phyloP scores from a whole-genome alignment of 2,113 vertebrate genomes.

The Aegypius monachus region DNA sequence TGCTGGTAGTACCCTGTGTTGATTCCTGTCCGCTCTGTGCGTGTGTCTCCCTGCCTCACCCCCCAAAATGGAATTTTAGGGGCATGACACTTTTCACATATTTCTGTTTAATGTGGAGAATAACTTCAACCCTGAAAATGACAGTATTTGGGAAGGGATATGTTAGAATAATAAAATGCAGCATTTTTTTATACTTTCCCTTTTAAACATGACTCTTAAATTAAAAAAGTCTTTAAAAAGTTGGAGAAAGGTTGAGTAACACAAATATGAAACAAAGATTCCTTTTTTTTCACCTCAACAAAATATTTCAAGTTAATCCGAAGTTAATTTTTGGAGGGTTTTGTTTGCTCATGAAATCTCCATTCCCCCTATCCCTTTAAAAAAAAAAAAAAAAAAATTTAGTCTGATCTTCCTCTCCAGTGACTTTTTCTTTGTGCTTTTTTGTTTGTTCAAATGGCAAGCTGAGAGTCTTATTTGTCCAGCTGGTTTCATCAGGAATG shows the following conservation, averaged over 20 bases:
- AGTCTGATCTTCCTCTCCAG: background rate
- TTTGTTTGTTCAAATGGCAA: slow-evolving; percentile 29
- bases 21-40: background rate
- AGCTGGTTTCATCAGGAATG: slow-evolving; percentile 33
- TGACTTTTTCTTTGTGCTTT: slow-evolving; percentile 36
- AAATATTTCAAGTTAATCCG: background rate
- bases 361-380: background rate
- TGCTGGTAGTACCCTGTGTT: background rate
- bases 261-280: background rate
- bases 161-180: background rate
- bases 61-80: background rate
- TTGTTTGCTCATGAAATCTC: slow-evolving; percentile 1
- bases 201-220: background rate
- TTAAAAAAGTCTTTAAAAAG: background rate
- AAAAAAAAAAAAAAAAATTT: background rate
- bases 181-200: background rate
- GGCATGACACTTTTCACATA: background rate
- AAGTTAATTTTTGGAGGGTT: background rate
- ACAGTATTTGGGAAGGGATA: background rate
- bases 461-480: slow-evolving; percentile 47
- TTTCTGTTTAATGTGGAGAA: background rate
- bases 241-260: background rate
- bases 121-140: background rate
- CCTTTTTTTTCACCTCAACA: background rate
- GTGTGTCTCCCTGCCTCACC: background rate